Evolutionary conservation across 2,888 invertebrate genomes (phyloP), one percentile per base, ranked within the genome.

Genomic region (Diarsia rubi): DNA sequence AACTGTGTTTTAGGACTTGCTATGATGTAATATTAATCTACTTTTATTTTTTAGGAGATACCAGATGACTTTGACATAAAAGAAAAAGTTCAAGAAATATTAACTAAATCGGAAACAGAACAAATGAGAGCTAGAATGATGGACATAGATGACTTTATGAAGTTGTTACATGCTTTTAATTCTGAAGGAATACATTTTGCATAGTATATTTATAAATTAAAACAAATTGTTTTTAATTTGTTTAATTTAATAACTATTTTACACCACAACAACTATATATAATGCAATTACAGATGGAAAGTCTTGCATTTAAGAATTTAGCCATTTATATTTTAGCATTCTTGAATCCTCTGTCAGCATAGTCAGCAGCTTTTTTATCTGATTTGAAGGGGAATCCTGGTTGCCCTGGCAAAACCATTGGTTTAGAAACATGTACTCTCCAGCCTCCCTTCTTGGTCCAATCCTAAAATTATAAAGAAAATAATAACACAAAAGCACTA

Each of bases 121-220:
- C 97, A 98, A 85, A 98, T 98, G 93, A 97, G 99, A 90, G 99
- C 99, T 0, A 97, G 99, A 89, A 98, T 98, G 9, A 99, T 99
- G 99, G 99, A 99, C 91, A 98, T 98, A 86, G 99, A 99, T 96
- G 99, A 99, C 92, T 99, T 99, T 92, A 98, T 99, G 96, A 97
- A 97, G 83, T 95, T 99, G 74, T 95, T 99, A 88, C 97, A 98
- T 93, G 98, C 98, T 54, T 99, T 99, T 93, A 99, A 99, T 95
- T 97, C 97, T 71, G 98, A 98, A 93, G 99, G 99, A 90, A 98
- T 99, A 92, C 99, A 99, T 97, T 99, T 99, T 96, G 97, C 98
- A 80, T 98, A 82, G 37, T 54, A 65, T 37, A 60, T 37, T 49
- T 57, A 19, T 72, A 73, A 65, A 73, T 64, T 42, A 72, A 75